Evolutionary conservation across 2,888 invertebrate genomes (phyloP).

Genomic region (Nomada lathburiana): DNA sequence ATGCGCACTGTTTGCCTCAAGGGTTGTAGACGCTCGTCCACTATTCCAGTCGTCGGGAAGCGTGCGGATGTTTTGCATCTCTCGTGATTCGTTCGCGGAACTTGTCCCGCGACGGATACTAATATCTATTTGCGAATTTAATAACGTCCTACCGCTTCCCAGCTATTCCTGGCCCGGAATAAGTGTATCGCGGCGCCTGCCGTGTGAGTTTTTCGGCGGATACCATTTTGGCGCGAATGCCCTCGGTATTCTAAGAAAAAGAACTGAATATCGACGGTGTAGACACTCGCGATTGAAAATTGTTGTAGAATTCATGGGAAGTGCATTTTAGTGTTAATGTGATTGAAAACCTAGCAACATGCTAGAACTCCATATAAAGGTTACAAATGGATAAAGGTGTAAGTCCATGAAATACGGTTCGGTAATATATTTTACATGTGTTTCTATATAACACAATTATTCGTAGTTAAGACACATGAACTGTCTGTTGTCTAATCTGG

Average conservation of each 20-base stretch:
- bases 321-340: conserved; percentile 12
- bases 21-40: conserved; percentile 59
- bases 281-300: background rate
- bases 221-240: conserved; percentile 50
- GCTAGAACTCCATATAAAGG: background rate
- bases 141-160: background rate
- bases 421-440: background rate
- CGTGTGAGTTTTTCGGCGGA: background rate
- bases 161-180: background rate
- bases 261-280: conserved; percentile 1
- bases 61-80: conserved; percentile 79
- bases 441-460: background rate
- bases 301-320: background rate
- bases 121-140: background rate
- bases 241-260: no score
- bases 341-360: background rate
- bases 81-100: conserved; percentile 42
- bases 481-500: background rate
- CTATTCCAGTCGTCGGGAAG: conserved; percentile 78
- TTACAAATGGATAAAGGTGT: background rate
- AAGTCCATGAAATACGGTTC: background rate
- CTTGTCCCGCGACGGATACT: conserved; percentile 16
- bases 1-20: conserved; percentile 75
- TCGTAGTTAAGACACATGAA: background rate
- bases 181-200: conserved; percentile 12